Evolutionary conservation across 2,797 vertebrate genomes (phyloP), one percentile per base, ranked within the genome.

Genomic region (Merluccius polli): DNA sequence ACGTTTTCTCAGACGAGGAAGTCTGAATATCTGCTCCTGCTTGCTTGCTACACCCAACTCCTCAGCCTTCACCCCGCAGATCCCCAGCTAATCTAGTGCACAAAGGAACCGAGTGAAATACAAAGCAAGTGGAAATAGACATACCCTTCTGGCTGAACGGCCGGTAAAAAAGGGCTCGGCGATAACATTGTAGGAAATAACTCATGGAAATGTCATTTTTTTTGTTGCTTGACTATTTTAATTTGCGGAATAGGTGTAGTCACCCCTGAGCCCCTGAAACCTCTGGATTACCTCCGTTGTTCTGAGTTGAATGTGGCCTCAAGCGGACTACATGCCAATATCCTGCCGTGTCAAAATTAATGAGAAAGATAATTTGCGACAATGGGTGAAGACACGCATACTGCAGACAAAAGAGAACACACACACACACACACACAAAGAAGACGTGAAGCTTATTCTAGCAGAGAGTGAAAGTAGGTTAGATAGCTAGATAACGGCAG

Each of bases 341-440:
- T 91, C 87, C 90, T 84, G 10, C 41, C 78, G 80, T 86, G 90
- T 89, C 85, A 52, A 90, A 92, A 91, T 92, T 91, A 92, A 91
- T 93, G 89, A 88, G 89, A 84, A 90, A 83, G 87, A 91, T 91
- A 87, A 92, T 92, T 91, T 89, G 85, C 77, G 83, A 78, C 85
- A 88, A 77, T 77, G 77, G 71, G 73, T 77, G 36, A 87, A 83
- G 81, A 21, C 48, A 35, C 75, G 48, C 70, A 76, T 33, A 71
- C 21, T 24, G 29, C 38, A 71, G 21, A 52, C 41, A 59, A 35
- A 70, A 27, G 35, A 33, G 15, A 7, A 70, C 15, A 21, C 38
- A 59, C 48, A 72, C 48, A 72, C 63, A 36, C 38, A 70, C 33
- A 72, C 48, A 67, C 27, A 77, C 59, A 59, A 21, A 29, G 18